Evolutionary conservation across 2,113 vertebrate genomes (phyloP), one percentile per base, ranked within the genome.

Genomic region (Lucifuga dentata): DNA sequence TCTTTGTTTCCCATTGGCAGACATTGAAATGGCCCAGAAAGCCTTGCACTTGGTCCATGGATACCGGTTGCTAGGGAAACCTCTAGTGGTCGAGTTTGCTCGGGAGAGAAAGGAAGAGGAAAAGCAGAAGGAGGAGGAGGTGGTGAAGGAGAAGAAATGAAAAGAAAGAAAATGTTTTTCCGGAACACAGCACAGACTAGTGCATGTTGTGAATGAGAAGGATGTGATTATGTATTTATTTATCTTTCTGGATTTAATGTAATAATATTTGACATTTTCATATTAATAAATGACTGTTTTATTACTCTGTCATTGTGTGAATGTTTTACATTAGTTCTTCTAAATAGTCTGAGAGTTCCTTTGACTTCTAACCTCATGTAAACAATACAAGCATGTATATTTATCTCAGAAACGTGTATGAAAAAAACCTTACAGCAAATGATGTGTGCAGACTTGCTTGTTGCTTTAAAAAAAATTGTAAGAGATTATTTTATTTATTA

Each of bases 1-100:
- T 11, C 2, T 43, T 76, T 40, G n/a, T 74, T 76, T 48, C 60
- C 76, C 51, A 75, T 48, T 13, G 48, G 36, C 84, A 99, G 96
- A 94, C 62, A 15, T 17, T 0, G 90, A 93, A 52, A 76, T 77
- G 0, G 94, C 96, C 23, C 85, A 86, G 76, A 85, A 88, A 0
- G 96, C 96, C 9, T 59, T 98, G 89, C 80, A 79, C 41, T 63
- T 96, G 86, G 60, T 96, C 78, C 95, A 96, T 0, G 96, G 96
- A 29, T 98, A 95, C 90, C 89, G 80, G 23, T 90, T 98, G 39
- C 90, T 90, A 55, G 96, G 94, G 43, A 99, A 93, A 83, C 94
- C 95, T 0, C 41, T 98, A 78, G 94, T 98, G 65, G 93, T 98
- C 0, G 95, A 96, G 73, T 98, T 96, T 86, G 95, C 95, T 69